Conservation (phyloP, 2,888 invertebrate genomes). For the Habrosyne pyritoides region DNA sequence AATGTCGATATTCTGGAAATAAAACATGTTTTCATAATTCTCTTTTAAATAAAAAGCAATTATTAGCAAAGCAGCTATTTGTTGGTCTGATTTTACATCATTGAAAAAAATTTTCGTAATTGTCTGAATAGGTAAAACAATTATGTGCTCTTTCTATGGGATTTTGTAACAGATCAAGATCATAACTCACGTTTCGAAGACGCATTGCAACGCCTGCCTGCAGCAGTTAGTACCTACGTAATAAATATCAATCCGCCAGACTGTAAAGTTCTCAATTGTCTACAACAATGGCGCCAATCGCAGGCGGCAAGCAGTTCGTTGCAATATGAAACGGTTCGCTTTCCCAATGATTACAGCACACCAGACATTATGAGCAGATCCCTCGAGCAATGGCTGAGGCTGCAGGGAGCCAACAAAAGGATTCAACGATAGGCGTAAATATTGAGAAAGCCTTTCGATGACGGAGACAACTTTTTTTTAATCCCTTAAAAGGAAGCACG, state of each 20-base stretch:
- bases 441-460: neutral
- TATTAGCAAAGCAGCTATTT: too few species aligned
- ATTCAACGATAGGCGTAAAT: neutral
- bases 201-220: too few species aligned
- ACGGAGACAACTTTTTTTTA: neutral
- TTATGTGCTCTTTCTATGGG: too few species aligned
- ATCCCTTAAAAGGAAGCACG: neutral
- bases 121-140: too few species aligned
- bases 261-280: neutral
- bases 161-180: too few species aligned
- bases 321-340: neutral
- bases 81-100: too few species aligned
- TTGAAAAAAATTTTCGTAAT: too few species aligned
- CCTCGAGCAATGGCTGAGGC: neutral
- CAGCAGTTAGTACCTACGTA: neutral
- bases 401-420: neutral
- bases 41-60: too few species aligned
- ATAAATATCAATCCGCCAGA: too few species aligned
- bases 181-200: too few species aligned
- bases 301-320: neutral
- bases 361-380: neutral
- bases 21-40: too few species aligned
- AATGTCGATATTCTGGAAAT: too few species aligned
- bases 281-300: neutral
- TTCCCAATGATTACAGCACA: neutral